Conservation (phyloP, 1,140 invertebrate genomes). For the Neodiprion fabricii region DNA sequence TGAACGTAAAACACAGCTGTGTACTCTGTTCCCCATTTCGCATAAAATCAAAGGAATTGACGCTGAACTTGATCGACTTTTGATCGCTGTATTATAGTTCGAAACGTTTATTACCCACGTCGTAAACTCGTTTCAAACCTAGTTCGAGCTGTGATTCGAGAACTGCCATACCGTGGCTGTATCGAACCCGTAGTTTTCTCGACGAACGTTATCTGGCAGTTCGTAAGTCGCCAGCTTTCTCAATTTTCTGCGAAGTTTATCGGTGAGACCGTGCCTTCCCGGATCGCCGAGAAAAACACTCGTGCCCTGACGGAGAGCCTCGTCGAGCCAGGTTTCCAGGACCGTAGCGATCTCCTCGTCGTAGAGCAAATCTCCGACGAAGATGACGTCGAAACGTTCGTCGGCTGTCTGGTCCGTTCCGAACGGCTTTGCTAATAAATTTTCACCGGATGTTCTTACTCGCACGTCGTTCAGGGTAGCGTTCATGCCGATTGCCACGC, state of each 20-base stretch:
- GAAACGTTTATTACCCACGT: too few species aligned
- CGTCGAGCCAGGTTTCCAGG: slow-evolving; percentile 59
- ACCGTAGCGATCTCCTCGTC: slow-evolving; percentile 59
- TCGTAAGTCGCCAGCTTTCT: slow-evolving; percentile 34
- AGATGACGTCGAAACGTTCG: slow-evolving; percentile 55
- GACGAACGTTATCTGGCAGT: slow-evolving; percentile 42
- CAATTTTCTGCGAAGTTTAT: slow-evolving; percentile 32
- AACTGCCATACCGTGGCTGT: slow-evolving; percentile 42
- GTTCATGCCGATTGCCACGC: slow-evolving; percentile 58
- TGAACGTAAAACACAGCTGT: too few species aligned
- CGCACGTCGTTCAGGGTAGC: slow-evolving; percentile 57
- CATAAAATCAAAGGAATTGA: too few species aligned
- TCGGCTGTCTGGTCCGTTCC: slow-evolving; percentile 14
- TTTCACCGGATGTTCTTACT: slow-evolving; percentile 48
- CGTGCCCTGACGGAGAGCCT: slow-evolving; percentile 42
- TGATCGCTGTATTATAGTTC: too few species aligned
- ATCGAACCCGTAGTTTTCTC: slow-evolving; percentile 49
- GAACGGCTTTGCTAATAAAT: slow-evolving; percentile 49
- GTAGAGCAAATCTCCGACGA: slow-evolving; percentile 67
- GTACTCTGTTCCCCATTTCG: too few species aligned
- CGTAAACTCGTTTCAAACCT: too few species aligned
- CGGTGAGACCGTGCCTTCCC: slow-evolving; percentile 47
- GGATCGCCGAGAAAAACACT: slow-evolving; percentile 54
- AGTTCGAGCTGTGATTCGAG: background rate
- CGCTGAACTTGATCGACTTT: too few species aligned